Base-by-base conservation (phyloP, 2,888 invertebrate genomes). In the Heliconius sara region DNA sequence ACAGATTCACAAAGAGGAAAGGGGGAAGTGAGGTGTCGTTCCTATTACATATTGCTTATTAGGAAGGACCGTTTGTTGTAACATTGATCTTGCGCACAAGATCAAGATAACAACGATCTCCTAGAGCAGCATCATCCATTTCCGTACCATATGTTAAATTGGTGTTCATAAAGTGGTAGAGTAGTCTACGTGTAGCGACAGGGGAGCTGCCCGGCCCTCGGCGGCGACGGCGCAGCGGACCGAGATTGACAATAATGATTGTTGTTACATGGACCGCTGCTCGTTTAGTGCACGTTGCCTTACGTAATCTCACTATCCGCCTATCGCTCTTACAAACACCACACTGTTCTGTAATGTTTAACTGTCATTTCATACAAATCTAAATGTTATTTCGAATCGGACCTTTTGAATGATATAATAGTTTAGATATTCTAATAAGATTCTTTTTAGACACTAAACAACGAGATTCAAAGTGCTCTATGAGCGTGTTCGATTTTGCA, bases 221-320 rank as follows among this genome's bases (percentile, higher is more conserved):
- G 73, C 73, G 12, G 72, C n/a, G 34, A 34, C 34, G 63, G 63
- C 63, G 34, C 34, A 68, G 83, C 78, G 80, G 82, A 82, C 81
- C 81, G 85, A 85, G 85, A 86, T 86, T 84, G 84, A 86, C 84
- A 87, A 88, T 90, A 88, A 91, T 90, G 85, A 88, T 88, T 85
- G 87, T 88, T 86, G 87, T 89, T 90, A 88, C 89, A 91, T 88
- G 91, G 89, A 85, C 88, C 87, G 88, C 85, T 90, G 90, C 87
- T 85, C 88, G 86, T 87, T 86, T 83, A 88, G 86, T 89, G 86
- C 87, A 90, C 86, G 88, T 65, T 34, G 57, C 84, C 88, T 91
- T 91, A 92, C 89, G 90, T 92, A 91, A 92, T 84, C 84, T 84
- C 86, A 86, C 86, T 86, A 88, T 87, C 79, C 63, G n/a, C n/a